Evolutionary conservation across 2,797 vertebrate species (phyloP), one percentile per base, ranked within the genome.

Genomic region (Jordanella pulchra): DNA sequence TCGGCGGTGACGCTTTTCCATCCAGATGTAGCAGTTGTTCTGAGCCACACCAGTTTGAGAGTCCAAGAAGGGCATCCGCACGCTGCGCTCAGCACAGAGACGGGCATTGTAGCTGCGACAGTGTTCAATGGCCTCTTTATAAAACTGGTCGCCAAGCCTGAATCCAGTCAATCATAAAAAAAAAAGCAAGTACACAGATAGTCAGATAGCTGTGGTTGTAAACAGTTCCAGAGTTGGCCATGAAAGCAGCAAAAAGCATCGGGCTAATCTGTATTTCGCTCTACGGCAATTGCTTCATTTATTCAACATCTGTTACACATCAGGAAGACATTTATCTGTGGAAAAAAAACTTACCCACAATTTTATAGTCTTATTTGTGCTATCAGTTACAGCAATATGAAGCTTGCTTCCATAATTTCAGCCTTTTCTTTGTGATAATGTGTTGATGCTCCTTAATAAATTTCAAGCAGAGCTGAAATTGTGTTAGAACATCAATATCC

Each of bases 11-110:
- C 95, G 92, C 83, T 97, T 97, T 87, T 99, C 97, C 97, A 99
- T 99, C 97, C 97, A 99, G 93, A 99, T 99, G 93, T 98, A 99
- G 93, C 97, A 99, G 93, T 99, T 99, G 93, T 98, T 99, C 88
- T 99, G 97, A n/a, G 97, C 97, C 30, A 99, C 97, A 0, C 97
- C 97, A 0, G 97, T 99, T 30, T 99, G 97, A 0, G 97, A 98
- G 90, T 99, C 97, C 89, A 99, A 91, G 91, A 99, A 99, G 27
- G 97, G 97, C 76, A 99, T 96, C 0, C 97, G 96, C 69, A 99
- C 95, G 0, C 96, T 98, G 54, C 97, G 95, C 77, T 99, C 97
- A 0, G 97, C 97, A 9, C 97, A 97, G 17, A 99, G 95, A 1
- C 97, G 94, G 0, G 97, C 96, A 84, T 99, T 99, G 83, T 99